Evolutionary conservation across 2,888 invertebrate genomes (phyloP), one percentile per base, ranked within the genome.

Genomic region (Nebria brevicollis): DNA sequence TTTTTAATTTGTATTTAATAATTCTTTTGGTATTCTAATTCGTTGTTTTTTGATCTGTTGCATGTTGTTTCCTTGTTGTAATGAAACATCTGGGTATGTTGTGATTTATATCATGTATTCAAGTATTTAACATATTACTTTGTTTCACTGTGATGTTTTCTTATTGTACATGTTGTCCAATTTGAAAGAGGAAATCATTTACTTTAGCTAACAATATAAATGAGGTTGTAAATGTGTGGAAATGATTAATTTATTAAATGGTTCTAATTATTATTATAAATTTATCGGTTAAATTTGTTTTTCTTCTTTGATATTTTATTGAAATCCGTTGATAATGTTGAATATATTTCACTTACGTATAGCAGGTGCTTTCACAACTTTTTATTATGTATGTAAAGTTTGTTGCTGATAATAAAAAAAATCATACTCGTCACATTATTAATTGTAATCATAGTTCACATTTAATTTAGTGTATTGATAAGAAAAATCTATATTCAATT

Each of bases 71-170:
- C 78, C 78, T 72, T 13, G 73, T 78, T 78, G 73, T 78, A 78
- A 73, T 66, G 72, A 65, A 78, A 78, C 78, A 78, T 78, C 78
- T 78, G 78, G 78, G 26, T 66, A 25, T 15, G 65, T 11, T 34
- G 20, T 78, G 78, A 78, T 78, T 78, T 78, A 78, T 78, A 72
- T 42, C 73, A 72, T 72, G 72, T 78, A 72, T 43, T 65, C 73
- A 42, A 78, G 72, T 66, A n/a, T 73, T 78, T 78, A 73, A 66
- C 65, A 54, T 54, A 54, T 54, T 6, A 54, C 54, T 54, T 54
- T 54, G 54, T 54, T 54, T 54, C 54, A 2, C 13, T 8, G 54
- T 8, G 54, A 54, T 54, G 54, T 54, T 54, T 54, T 54, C 54
- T 54, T 54, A 54, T 54, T 54, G 11, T 54, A 13, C 43, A 43